Evolutionary conservation across 2,797 vertebrate genomes (phyloP).

Genomic region (Onychomys arenicola): DNA sequence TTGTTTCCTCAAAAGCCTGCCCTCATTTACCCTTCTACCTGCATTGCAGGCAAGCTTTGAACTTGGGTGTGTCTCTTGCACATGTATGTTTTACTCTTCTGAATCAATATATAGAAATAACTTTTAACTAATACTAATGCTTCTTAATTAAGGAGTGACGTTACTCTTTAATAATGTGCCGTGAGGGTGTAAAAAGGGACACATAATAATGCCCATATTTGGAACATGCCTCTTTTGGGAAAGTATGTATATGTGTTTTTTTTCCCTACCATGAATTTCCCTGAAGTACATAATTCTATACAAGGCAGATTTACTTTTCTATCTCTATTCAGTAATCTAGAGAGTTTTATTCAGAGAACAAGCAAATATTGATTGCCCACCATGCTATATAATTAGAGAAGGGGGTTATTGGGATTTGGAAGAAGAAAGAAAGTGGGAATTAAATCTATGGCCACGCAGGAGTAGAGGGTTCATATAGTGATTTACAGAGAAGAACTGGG

Average conservation of each 20-base stretch:
- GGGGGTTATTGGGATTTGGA: not conserved
- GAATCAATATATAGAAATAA: conserved; percentile 2
- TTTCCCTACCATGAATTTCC: conserved; percentile 36
- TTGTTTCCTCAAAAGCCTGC: not conserved
- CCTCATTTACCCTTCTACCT: not conserved
- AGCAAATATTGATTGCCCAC: conserved; percentile 37
- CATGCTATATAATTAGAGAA: conserved; percentile 32
- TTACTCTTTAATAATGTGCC: conserved; percentile 46
- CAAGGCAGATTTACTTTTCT: conserved; percentile 37
- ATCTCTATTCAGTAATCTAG: not conserved
- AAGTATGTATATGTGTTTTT: conserved; percentile 4
- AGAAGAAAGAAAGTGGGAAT: not conserved
- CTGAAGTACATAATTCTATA: conserved; percentile 36
- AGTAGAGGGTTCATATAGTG: not conserved
- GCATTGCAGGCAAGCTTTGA: not conserved
- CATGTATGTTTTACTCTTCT: not conserved
- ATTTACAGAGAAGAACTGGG: not conserved
- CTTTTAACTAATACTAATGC: not conserved
- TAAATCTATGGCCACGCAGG: not conserved
- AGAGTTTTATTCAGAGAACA: conserved; percentile 55
- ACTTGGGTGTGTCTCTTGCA: not conserved
- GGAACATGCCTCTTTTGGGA: conserved; percentile 26
- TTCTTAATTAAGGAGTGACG: not conserved
- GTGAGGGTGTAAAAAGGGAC: not conserved
- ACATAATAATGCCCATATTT: conserved; percentile 27